Percentiles rank a stretch among this genome's conserved stretches.
phyloP scores from a whole-genome alignment of 2,113 vertebrate species.

The Lonchura striata region DNA sequence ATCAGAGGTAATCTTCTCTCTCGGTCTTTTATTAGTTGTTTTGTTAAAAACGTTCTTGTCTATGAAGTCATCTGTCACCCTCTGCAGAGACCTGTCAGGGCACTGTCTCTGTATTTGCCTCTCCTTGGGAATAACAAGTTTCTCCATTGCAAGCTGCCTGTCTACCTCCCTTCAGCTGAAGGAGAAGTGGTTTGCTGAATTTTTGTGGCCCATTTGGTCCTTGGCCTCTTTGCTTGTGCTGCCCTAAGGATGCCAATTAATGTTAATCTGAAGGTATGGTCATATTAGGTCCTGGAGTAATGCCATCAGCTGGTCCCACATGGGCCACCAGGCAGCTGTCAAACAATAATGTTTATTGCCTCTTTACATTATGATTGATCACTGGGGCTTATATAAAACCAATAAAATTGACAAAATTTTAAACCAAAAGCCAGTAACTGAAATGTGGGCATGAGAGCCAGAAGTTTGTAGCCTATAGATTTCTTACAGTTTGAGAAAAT shows the following conservation, averaged over 20 bases:
- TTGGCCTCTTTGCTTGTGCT: neutral
- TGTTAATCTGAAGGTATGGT: constrained; percentile 6
- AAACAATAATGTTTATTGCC: neutral
- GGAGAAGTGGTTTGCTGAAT: neutral
- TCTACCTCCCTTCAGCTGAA: neutral
- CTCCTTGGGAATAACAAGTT: neutral
- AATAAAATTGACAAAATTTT: neutral
- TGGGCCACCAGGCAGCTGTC: constrained; percentile 4
- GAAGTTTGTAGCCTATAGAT: neutral
- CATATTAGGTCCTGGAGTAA: neutral
- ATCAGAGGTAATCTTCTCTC: neutral
- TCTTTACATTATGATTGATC: neutral
- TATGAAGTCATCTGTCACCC: neutral
- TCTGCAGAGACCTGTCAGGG: neutral
- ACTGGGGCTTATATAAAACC: neutral
- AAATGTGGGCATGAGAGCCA: neutral
- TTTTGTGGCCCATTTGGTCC: neutral
- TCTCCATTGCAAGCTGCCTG: neutral
- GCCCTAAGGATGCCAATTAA: neutral
- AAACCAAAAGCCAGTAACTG: neutral
- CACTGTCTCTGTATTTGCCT: neutral
- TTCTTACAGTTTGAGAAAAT: neutral
- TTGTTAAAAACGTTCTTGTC: neutral
- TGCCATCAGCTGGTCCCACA: neutral
- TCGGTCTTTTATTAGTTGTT: neutral